A percentile compares a stretch with the other conserved stretches of the same genome.
Conservation (phyloP, 2,888 invertebrate genomes). For the Drosophila buzzatii region DNA sequence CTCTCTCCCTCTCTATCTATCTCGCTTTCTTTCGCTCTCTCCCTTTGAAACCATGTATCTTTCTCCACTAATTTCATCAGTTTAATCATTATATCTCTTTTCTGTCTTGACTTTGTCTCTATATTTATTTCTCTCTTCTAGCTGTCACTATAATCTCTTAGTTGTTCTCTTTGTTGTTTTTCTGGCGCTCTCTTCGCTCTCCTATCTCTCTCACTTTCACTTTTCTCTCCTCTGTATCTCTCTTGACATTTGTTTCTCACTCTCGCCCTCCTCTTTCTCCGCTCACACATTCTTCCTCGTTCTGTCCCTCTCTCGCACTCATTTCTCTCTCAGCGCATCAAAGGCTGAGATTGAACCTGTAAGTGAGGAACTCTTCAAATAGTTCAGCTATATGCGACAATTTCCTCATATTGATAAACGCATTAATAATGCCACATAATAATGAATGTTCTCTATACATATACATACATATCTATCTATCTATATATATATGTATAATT, state of each 20-base stretch:
- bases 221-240: not conserved
- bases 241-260: not conserved
- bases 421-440: not conserved
- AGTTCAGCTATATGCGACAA: not conserved
- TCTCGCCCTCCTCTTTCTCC: too few relatives aligned
- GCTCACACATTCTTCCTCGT: not conserved
- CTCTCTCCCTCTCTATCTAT: not conserved
- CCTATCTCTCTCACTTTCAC: too few relatives aligned
- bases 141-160: too few relatives aligned
- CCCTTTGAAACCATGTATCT: too few relatives aligned
- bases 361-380: not conserved
- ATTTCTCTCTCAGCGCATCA: not conserved
- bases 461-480: too few relatives aligned
- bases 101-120: not conserved
- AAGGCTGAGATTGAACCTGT: too few relatives aligned
- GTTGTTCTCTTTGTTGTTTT: too few relatives aligned
- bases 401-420: not conserved
- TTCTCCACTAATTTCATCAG: too few relatives aligned
- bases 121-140: not conserved
- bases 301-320: not conserved
- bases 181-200: too few relatives aligned
- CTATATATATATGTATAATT: not conserved
- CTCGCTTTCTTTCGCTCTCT: too few relatives aligned
- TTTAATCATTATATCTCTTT: not conserved
- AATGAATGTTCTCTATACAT: too few relatives aligned